These are phyloP conservation scores for Pissodes strobi DNA, from an alignment of 1,140 invertebrate species.

Conservation along the genomic window DNA sequence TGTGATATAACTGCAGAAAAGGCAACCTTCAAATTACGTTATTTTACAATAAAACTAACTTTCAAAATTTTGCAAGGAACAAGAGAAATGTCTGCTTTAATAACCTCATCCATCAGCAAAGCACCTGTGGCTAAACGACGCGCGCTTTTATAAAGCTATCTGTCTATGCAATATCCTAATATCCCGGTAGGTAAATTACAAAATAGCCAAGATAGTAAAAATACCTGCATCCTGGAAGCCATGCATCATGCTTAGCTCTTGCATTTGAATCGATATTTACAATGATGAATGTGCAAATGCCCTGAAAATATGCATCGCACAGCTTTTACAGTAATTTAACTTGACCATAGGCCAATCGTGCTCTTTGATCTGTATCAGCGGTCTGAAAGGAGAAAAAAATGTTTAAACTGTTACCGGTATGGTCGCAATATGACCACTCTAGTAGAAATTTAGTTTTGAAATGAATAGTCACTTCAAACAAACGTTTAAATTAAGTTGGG, in stretches of 20 bases:
- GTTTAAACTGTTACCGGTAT: too few relatives aligned
- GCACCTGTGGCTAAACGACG: background rate
- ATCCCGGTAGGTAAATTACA: conserved; percentile 7
- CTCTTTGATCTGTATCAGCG: conserved; percentile 21
- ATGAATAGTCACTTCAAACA: too few relatives aligned
- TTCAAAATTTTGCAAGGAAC: too few relatives aligned
- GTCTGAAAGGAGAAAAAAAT: conserved; percentile 9
- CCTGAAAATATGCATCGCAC: conserved; percentile 16
- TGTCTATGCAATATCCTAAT: background rate
- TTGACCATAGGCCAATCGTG: conserved; percentile 28
- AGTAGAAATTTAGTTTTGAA: too few relatives aligned
- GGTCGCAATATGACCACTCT: too few relatives aligned
- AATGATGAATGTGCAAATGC: conserved; percentile 19
- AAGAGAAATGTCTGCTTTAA: background rate
- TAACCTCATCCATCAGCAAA: background rate
- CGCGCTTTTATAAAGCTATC: background rate
- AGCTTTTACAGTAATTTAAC: conserved; percentile 25
- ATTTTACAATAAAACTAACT: too few relatives aligned
- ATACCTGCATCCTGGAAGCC: conserved; percentile 14
- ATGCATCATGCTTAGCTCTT: conserved; percentile 12
- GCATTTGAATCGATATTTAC: conserved; percentile 21
- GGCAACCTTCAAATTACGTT: too few relatives aligned
- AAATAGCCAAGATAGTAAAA: conserved; percentile 9
- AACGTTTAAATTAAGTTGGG: too few relatives aligned
- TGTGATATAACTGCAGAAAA: too few relatives aligned